Percentiles rank a stretch among this genome's conserved stretches.
These are phyloP conservation scores for Pachliopta kotzebuea DNA, from an alignment of 2,888 invertebrate genomes.

Conservation along the genomic window DNA sequence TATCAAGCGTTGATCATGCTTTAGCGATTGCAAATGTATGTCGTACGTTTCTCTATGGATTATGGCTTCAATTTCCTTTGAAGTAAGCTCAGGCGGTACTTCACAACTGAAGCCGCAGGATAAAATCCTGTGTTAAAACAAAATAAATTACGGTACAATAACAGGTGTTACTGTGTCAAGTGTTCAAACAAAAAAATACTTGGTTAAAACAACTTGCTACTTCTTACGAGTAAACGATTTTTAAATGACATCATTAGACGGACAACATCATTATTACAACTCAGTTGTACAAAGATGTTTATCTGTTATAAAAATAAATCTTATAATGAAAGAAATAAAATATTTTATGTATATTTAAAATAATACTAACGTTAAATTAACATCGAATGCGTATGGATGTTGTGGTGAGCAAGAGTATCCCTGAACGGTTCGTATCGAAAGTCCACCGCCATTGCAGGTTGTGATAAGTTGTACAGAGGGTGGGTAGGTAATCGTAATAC, in stretches of 20 bases:
- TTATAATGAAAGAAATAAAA: no score
- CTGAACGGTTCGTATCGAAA: constrained; percentile 65
- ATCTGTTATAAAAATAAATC: neutral
- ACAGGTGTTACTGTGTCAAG: no score
- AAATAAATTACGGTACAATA: constrained; percentile 14
- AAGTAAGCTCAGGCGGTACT: constrained; percentile 56
- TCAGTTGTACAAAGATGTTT: neutral
- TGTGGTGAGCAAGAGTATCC: constrained; percentile 73
- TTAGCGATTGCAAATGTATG: constrained; percentile 68
- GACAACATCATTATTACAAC: no score
- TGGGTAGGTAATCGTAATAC: constrained; percentile 84
- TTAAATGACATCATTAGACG: no score
- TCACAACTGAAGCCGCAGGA: constrained; percentile 83
- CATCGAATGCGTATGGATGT: constrained; percentile 67
- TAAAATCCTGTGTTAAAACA: constrained; percentile 52
- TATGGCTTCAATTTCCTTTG: constrained; percentile 68
- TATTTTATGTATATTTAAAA: no score
- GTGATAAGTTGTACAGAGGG: constrained; percentile 80
- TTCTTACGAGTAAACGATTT: no score
- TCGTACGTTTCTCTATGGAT: constrained; percentile 77
- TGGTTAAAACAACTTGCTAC: no score
- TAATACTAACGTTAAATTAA: constrained; percentile 68
- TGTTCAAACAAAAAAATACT: no score
- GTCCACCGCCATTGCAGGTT: constrained; percentile 62
- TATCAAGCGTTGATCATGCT: constrained; percentile 56